Base-by-base conservation (phyloP, 2,888 invertebrate species). In the Globia sparganii region DNA sequence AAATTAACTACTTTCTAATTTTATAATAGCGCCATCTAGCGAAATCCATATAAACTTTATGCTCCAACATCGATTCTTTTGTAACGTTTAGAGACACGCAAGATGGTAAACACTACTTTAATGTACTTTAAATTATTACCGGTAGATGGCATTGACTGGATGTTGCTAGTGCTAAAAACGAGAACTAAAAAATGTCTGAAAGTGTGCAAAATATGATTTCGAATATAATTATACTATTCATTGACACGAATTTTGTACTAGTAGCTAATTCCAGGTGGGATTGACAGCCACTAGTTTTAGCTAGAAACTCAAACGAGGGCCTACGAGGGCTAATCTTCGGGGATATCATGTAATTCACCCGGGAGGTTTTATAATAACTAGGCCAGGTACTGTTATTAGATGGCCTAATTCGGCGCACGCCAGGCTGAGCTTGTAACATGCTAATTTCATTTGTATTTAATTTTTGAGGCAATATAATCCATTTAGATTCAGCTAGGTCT, bases 21-120 rank as follows among this genome's bases (percentile, higher is more conserved):
- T 53, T 64, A 15, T 15, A 59, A 59, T 37, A 86, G 64, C 78
- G 87, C 85, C 86, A 89, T 89, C 90, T 90, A 84, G 69, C 53
- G 66, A 1, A 37, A 31, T 0, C 0, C 18, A 13, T 4, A 3
- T 4, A 34, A 73, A 83, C 70, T 61, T 46, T 1, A 34, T 66
- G 37, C n/a, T 25, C 18, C 5, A 43, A 69, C 67, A 75, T 84
- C 68, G 76, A 83, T 84, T 69, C 64, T 8, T 28, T 62, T 65
- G 46, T 2, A 25, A 31, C 34, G 37, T 68, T 64, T 58, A 61
- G 21, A 13, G 9, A 15, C 5, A 6, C 34, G 28, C n/a, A 77
- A 72, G 69, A 75, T 66, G 65, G 58, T 18, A n/a, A n/a, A 40
- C 66, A 64, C 21, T 69, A 58, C 21, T 18, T 37, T 72, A 74